Evolutionary conservation across 2,113 vertebrate species (phyloP), one percentile per base, ranked within the genome.

Genomic region (Hiodon alosoides): DNA sequence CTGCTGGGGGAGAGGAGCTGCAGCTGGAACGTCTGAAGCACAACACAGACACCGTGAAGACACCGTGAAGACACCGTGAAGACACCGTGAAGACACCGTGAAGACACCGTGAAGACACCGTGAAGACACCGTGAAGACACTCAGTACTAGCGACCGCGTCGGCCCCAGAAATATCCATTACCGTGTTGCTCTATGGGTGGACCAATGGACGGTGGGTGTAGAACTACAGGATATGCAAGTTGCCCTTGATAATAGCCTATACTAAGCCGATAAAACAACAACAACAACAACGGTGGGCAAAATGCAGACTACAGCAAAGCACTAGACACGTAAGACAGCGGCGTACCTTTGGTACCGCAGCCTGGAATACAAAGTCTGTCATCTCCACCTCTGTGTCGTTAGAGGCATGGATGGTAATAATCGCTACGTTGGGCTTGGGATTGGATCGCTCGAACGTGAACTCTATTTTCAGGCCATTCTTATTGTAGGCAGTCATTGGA

Each of bases 321-420:
- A 10, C 9, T 13, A 13, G n/a, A 13, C 2, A 64, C 6, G 17
- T 3, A n/a, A 64, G 17, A 54, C 4, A 17, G n/a, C n/a, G 50
- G 13, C 79, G 82, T 90, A 98, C 97, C 97, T 99, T 99, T 98
- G 97, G 97, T 95, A 99, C 97, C 87, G 97, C 97, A 95, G 97
- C 97, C 90, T 99, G 97, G 90, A 99, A 99, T 90, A 99, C 96
- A 87, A 99, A 99, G 70, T 98, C 97, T 46, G 95, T 97, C 96
- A 99, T 98, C 60, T 99, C 97, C 81, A 92, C 86, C 71, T 99
- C 97, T 68, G 95, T 96, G 79, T 93, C 90, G 90, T 99, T 99
- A 80, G 94, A 94, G 84, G 97, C 97, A 77, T 97, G 95, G 90
- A 98, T 98, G 69, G 97, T 98, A 83, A 99, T 98, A 87, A 98